Evolutionary conservation across 2,888 invertebrate species (phyloP).

Genomic region (Tuberolachnus salignus): DNA sequence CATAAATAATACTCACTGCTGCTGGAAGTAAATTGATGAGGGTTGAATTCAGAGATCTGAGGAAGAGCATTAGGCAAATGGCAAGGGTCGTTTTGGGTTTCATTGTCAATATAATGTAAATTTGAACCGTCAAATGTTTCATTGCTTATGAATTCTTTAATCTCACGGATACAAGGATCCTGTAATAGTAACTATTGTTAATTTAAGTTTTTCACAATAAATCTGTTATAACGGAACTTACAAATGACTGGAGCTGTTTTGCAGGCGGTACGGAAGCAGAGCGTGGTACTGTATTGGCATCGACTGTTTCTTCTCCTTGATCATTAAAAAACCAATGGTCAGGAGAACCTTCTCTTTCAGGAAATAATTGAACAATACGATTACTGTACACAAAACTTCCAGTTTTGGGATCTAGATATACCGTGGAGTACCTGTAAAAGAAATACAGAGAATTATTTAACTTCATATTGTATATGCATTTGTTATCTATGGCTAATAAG

Average conservation of each 20-base stretch:
- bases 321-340: slow-evolving; percentile 61
- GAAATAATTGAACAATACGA: slow-evolving; percentile 61
- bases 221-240: slow-evolving; percentile 16
- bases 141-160: slow-evolving; percentile 43
- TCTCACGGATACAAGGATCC: slow-evolving; percentile 52
- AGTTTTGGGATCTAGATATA: slow-evolving; percentile 65
- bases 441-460: slow-evolving; percentile 53
- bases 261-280: slow-evolving; percentile 40
- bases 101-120: slow-evolving; percentile 33
- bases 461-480: background rate
- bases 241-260: slow-evolving; percentile 48
- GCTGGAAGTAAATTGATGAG: slow-evolving; percentile 61
- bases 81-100: slow-evolving; percentile 32
- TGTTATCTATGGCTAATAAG: too few relatives aligned
- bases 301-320: slow-evolving; percentile 59
- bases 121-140: slow-evolving; percentile 20
- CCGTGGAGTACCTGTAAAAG: slow-evolving; percentile 64
- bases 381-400: slow-evolving; percentile 66
- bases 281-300: slow-evolving; percentile 32
- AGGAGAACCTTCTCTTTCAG: slow-evolving; percentile 58
- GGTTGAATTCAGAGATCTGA: slow-evolving; percentile 66
- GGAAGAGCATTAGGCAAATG: slow-evolving; percentile 60
- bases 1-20: slow-evolving; percentile 53
- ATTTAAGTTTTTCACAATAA: background rate
- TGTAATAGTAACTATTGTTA: background rate